These are phyloP conservation scores for Zophobas atratus DNA, from an alignment of 1,140 invertebrate genomes.

Conservation along the genomic window DNA sequence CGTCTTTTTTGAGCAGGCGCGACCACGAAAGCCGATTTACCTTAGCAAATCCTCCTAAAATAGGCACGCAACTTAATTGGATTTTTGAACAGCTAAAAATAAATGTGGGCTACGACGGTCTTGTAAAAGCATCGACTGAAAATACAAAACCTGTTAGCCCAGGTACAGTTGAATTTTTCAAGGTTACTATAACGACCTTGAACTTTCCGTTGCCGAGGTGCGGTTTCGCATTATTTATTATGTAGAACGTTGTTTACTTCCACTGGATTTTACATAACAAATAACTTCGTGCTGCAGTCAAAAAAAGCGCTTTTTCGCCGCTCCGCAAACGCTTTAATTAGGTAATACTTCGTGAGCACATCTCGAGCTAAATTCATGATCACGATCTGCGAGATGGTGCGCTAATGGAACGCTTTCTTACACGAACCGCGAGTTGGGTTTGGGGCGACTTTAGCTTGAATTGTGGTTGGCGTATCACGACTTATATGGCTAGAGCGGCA, in stretches of 20 bases:
- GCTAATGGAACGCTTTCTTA: too few species aligned
- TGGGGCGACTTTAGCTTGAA: too few species aligned
- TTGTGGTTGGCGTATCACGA: too few species aligned
- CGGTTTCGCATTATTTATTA: conserved; percentile 39
- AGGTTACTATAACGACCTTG: conserved; percentile 41
- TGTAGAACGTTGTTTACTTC: conserved; percentile 34
- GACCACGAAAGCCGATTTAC: background rate
- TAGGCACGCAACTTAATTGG: conserved; percentile 3
- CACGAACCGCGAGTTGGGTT: too few species aligned
- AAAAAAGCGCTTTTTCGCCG: conserved; percentile 3
- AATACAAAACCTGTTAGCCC: conserved; percentile 32
- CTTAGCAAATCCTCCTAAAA: conserved; percentile 2
- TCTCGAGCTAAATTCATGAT: background rate
- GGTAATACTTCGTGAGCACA: background rate
- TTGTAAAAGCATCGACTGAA: conserved; percentile 26
- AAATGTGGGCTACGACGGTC: background rate
- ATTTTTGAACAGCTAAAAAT: conserved; percentile 6
- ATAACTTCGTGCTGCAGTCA: conserved; percentile 12
- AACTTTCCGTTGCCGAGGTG: conserved; percentile 40
- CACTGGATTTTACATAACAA: conserved; percentile 34
- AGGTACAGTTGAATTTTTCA: conserved; percentile 40
- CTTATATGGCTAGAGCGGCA: too few species aligned
- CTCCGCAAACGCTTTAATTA: conserved; percentile 10
- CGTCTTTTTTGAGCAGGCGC: background rate
- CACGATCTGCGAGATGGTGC: background rate